Evolutionary conservation across 2,797 vertebrate genomes (phyloP), one percentile per base, ranked within the genome.

Genomic region (Spea hammondii): DNA sequence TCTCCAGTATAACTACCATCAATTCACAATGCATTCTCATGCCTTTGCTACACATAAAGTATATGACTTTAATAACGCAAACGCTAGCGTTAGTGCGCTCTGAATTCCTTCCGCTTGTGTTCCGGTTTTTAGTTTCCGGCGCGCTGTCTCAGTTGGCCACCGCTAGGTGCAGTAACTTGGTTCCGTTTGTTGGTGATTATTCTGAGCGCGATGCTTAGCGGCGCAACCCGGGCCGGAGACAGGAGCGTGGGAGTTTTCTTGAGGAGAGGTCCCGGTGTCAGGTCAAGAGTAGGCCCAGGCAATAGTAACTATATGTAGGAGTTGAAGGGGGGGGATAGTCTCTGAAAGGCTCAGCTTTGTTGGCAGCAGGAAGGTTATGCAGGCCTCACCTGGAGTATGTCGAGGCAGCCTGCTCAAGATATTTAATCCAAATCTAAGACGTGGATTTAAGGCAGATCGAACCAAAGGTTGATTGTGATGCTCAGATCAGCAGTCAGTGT

Each of bases 151-250:
- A 54, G 47, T 46, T 54, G 46, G 48, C 54, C 6, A 5, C 0
- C 0, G 10, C 51, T 2, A 32, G 51, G 10, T 53, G 51, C 51
- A 53, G 10, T 53, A 7, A 53, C 17, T 66, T 66, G 64, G 79
- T 80, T 80, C 79, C 79, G 59, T 7, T 45, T 76, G 8, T 67
- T 46, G 46, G 47, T 54, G 12, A 47, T 17, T 6, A 44, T 50
- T 8, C 55, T 3, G 55, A 44, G 51, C 46, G 76, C 48, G 51
- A 75, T 78, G 80, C 76, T 78, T 4, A 78, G 76, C 72, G 32
- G 76, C 72, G 50, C 72, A 8, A 3, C 59, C 51, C 51, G 55
- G 60, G 51, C 51, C 51, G 46, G 49, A 48, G 69, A 59, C 32
- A 46, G 49, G 68, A 73, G 49, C 6, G 47, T 77, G n/a, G 71